Evolutionary conservation across 2,113 vertebrate species (phyloP).

Genomic region (Silurus asotus): DNA sequence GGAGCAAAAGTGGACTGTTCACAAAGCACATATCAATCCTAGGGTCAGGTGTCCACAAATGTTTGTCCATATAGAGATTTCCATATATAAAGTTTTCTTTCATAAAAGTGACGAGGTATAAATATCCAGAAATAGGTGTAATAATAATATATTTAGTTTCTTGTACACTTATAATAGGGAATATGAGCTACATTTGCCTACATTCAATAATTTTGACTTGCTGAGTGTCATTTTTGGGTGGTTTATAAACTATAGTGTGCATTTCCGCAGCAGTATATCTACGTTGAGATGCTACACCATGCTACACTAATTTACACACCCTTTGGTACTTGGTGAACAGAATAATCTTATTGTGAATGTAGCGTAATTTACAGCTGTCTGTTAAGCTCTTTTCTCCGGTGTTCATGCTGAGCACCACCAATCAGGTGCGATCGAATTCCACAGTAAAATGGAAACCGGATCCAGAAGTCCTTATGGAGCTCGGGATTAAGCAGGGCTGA

Average conservation of each 20-base stretch:
- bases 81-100: not conserved
- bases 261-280: not conserved
- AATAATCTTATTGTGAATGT: not conserved
- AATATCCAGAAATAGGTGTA: not conserved
- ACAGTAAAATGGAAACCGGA: slow-evolving; percentile 25
- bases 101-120: not conserved
- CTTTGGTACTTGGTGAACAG: not conserved
- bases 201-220: not conserved
- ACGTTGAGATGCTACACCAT: not conserved
- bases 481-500: not conserved
- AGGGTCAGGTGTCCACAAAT: too few species aligned
- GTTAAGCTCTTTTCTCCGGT: slow-evolving; percentile 3
- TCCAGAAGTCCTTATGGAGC: slow-evolving; percentile 61
- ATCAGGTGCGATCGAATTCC: slow-evolving; percentile 13
- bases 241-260: not conserved
- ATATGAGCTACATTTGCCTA: not conserved
- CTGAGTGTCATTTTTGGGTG: not conserved
- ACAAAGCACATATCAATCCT: too few species aligned
- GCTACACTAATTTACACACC: not conserved
- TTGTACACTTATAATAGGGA: not conserved
- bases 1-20: too few species aligned
- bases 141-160: not conserved
- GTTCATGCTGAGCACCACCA: slow-evolving; percentile 3
- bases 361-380: slow-evolving; percentile 1
- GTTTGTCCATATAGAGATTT: too few species aligned